Percentiles rank a stretch among this genome's conserved stretches.
Conservation (phyloP, 2,113 vertebrate genomes). For the Morone saxatilis region DNA sequence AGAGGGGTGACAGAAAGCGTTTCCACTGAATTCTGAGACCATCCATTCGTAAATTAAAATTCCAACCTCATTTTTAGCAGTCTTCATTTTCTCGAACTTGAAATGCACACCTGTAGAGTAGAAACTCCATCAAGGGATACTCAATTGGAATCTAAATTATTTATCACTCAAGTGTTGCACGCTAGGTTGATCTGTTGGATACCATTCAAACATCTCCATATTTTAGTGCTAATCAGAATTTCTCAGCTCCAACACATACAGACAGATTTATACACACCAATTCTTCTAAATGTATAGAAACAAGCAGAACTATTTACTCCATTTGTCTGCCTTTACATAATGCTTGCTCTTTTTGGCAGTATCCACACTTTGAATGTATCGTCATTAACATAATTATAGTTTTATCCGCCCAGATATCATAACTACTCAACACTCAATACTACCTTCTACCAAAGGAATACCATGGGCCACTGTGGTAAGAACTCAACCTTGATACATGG, state of each 20-base stretch:
- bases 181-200: not conserved
- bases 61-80: constrained; percentile 18
- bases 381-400: not conserved
- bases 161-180: not conserved
- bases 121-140: constrained; percentile 34
- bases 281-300: not conserved
- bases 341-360: not conserved
- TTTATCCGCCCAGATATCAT: not conserved
- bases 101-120: constrained; percentile 58
- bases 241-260: not conserved
- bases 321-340: not conserved
- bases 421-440: not conserved
- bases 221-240: not conserved
- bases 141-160: constrained; percentile 45
- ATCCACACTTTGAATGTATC: not conserved
- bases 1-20: constrained; percentile 62
- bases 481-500: too few relatives aligned
- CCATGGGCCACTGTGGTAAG: too few relatives aligned
- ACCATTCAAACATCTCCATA: not conserved
- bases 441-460: not conserved
- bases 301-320: too few relatives aligned
- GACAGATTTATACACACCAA: not conserved
- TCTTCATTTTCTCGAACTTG: constrained; percentile 36
- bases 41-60: constrained; percentile 71
- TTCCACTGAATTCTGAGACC: constrained; percentile 65